Conservation (phyloP, 1,140 invertebrate species). For the Cydia strobilella region DNA sequence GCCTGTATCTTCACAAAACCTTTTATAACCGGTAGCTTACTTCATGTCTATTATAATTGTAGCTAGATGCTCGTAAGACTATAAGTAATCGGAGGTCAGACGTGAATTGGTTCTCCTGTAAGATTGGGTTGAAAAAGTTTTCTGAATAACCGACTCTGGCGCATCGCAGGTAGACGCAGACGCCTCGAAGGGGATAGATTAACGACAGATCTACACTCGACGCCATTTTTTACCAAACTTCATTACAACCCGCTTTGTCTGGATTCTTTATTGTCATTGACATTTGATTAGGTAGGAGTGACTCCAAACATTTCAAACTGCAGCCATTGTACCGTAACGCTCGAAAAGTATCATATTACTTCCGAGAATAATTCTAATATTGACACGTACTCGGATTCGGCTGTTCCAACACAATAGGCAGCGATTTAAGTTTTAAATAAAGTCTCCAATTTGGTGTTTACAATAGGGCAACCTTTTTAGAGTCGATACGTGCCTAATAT, state of each 20-base stretch:
- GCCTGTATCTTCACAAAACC: background rate
- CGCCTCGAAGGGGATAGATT: constrained; percentile 13
- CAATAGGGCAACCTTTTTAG: constrained; percentile 58
- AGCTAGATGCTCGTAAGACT: background rate
- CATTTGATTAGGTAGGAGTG: constrained; percentile 32
- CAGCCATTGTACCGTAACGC: constrained; percentile 25
- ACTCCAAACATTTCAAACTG: constrained; percentile 30
- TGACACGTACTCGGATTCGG: constrained; percentile 47
- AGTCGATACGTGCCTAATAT: constrained; percentile 68
- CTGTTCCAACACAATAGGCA: constrained; percentile 45
- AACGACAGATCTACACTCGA: constrained; percentile 23
- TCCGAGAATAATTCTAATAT: constrained; percentile 52
- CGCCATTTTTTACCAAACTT: constrained; percentile 23
- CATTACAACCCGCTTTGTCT: constrained; percentile 11
- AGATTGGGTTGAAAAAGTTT: background rate
- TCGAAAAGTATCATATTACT: constrained; percentile 58
- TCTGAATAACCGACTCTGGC: constrained; percentile 1
- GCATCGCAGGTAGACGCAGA: constrained; percentile 6
- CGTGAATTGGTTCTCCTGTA: background rate
- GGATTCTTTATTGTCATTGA: constrained; percentile 28
- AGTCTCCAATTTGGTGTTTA: constrained; percentile 44
- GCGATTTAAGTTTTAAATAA: constrained; percentile 43
- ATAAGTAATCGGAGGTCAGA: background rate
- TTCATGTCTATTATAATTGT: background rate
- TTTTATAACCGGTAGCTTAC: background rate